phyloP scores from a whole-genome alignment of 2,113 vertebrate genomes.

The Felis chaus region DNA sequence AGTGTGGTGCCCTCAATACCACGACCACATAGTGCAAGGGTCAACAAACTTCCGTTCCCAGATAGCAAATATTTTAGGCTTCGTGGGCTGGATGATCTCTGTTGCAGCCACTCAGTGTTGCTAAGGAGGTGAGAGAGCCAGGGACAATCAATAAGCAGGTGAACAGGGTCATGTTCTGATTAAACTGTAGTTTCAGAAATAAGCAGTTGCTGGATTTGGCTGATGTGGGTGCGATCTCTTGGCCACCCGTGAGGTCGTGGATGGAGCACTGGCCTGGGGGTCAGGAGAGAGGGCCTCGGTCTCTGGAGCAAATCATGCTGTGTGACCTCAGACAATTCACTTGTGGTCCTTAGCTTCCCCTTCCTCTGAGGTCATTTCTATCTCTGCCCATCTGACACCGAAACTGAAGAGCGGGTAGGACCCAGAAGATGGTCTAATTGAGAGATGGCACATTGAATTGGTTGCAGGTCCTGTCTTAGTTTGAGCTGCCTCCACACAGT shows the following conservation, averaged over 20 bases:
- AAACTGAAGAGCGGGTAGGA: neutral
- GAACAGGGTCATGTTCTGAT: rapidly evolving
- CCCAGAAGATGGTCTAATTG: neutral
- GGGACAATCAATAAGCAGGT: neutral
- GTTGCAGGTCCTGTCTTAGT: neutral
- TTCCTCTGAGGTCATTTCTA: neutral
- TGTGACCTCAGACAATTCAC: neutral
- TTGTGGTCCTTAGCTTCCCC: neutral
- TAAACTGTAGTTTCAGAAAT: neutral
- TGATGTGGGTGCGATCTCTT: rapidly evolving
- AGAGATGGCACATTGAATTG: neutral
- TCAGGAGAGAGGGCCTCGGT: neutral
- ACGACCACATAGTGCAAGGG: rapidly evolving
- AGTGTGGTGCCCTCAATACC: rapidly evolving
- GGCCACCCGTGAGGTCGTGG: rapidly evolving
- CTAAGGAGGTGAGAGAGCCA: neutral
- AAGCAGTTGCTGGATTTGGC: neutral
- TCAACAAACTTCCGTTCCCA: rapidly evolving
- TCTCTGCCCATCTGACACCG: neutral
- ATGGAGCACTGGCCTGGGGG: rapidly evolving
- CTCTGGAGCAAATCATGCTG: neutral
- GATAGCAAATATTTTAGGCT: neutral
- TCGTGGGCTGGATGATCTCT: neutral
- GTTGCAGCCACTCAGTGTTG: neutral
- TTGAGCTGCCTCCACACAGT: neutral